Percentiles rank a stretch among this genome's conserved stretches.
phyloP scores from a whole-genome alignment of 2,797 vertebrate species.

The Pangasius sanitwongsei region DNA sequence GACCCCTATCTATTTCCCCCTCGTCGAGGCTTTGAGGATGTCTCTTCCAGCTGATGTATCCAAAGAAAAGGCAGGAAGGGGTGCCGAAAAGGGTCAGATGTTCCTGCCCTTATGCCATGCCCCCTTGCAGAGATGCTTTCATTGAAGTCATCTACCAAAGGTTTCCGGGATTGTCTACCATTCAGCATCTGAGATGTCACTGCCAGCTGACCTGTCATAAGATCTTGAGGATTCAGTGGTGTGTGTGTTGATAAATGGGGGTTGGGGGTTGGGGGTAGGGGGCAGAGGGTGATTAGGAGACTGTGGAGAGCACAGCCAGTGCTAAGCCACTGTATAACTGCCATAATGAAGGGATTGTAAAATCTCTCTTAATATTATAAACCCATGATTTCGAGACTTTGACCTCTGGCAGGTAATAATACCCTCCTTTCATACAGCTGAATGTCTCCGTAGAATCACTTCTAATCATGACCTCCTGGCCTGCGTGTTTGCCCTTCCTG shows the following conservation, averaged over 20 bases:
- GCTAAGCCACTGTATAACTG: slow-evolving; percentile 84
- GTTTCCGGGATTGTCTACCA: slow-evolving; percentile 79
- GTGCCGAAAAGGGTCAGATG: slow-evolving; percentile 76
- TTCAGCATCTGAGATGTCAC: slow-evolving; percentile 83
- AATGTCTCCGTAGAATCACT: slow-evolving; percentile 66
- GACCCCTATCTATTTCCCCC: slow-evolving; percentile 10
- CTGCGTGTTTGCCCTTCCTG: slow-evolving; percentile 83
- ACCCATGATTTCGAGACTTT: slow-evolving; percentile 91
- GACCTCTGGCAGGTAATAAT: slow-evolving; percentile 94
- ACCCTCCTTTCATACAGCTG: slow-evolving; percentile 84
- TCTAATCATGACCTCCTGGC: slow-evolving; percentile 82
- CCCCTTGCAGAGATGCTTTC: slow-evolving; percentile 42
- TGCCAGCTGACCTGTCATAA: slow-evolving; percentile 91
- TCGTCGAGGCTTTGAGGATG: slow-evolving; percentile 55
- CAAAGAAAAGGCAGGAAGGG: slow-evolving; percentile 62
- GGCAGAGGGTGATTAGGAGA: slow-evolving; percentile 40
- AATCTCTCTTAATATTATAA: slow-evolving; percentile 96
- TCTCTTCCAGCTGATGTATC: slow-evolving; percentile 76
- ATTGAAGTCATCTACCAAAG: slow-evolving; percentile 78
- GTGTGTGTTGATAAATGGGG: slow-evolving; percentile 37
- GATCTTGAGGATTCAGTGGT: slow-evolving; percentile 70
- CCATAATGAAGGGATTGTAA: slow-evolving; percentile 92
- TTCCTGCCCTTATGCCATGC: slow-evolving; percentile 67
- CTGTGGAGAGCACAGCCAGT: slow-evolving; percentile 43
- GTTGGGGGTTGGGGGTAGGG: not conserved